Conservation (phyloP, 2,888 invertebrate species). For the Diaperis boleti region DNA sequence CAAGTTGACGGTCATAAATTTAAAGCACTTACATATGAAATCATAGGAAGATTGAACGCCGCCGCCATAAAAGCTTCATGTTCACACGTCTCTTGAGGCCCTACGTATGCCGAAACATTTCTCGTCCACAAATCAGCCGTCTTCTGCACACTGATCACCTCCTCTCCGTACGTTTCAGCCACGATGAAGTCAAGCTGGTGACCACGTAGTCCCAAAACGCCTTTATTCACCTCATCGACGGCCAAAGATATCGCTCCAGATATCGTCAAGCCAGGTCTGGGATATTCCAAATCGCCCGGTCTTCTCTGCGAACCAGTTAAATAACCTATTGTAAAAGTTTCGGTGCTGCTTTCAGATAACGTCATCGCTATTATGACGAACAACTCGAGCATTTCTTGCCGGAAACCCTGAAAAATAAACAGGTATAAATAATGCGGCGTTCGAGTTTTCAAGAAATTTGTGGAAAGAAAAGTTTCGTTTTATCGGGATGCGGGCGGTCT, state of each 20-base stretch:
- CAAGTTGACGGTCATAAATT: not conserved
- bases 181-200: slow-evolving; percentile 84
- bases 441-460: no score
- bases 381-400: slow-evolving; percentile 32
- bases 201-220: slow-evolving; percentile 69
- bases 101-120: slow-evolving; percentile 90
- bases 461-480: no score
- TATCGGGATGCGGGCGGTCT: not conserved
- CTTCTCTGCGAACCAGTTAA: slow-evolving; percentile 86
- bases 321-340: slow-evolving; percentile 84
- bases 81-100: slow-evolving; percentile 90
- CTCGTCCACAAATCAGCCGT: slow-evolving; percentile 87
- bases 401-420: slow-evolving; percentile 11
- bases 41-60: slow-evolving; percentile 94
- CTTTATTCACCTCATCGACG: slow-evolving; percentile 81
- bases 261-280: slow-evolving; percentile 79
- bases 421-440: no score
- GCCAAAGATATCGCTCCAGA: slow-evolving; percentile 91
- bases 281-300: slow-evolving; percentile 83
- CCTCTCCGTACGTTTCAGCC: slow-evolving; percentile 92
- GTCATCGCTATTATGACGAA: slow-evolving; percentile 33
- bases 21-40: slow-evolving; percentile 93
- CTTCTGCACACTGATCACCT: slow-evolving; percentile 85
- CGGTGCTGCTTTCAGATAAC: slow-evolving; percentile 56
- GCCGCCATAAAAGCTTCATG: slow-evolving; percentile 95